Evolutionary conservation across 2,888 invertebrate species (phyloP).

Genomic region (Stramonita haemastoma): DNA sequence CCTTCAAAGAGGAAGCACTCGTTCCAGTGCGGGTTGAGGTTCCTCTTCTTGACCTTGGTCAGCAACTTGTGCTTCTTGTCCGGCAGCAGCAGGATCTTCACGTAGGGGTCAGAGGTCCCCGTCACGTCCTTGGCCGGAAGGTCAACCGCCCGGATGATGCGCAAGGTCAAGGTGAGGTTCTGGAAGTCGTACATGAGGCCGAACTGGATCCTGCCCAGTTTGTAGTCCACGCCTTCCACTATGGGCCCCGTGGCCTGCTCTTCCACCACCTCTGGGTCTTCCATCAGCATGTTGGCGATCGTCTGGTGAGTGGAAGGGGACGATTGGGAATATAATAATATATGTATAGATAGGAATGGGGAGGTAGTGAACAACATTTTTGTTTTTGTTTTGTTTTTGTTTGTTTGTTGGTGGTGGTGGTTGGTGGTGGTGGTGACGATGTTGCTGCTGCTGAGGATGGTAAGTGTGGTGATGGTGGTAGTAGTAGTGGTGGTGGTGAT

Average conservation of each 20-base stretch:
- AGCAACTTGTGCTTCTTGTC: slow-evolving; percentile 76
- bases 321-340: too few species aligned
- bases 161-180: slow-evolving; percentile 72
- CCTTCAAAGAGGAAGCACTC: slow-evolving; percentile 80
- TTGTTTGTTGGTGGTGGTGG: too few species aligned
- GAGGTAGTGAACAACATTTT: too few species aligned
- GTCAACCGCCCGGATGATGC: slow-evolving; percentile 72
- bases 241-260: slow-evolving; percentile 53
- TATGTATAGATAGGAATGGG: too few species aligned
- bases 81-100: slow-evolving; percentile 75
- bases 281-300: slow-evolving; percentile 71
- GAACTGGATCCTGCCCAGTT: slow-evolving; percentile 73
- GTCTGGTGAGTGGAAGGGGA: not conserved
- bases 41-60: slow-evolving; percentile 76
- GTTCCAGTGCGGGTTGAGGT: slow-evolving; percentile 77
- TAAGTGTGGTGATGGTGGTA: too few species aligned
- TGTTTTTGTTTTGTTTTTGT: too few species aligned
- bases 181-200: slow-evolving; percentile 74
- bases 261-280: slow-evolving; percentile 58
- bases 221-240: slow-evolving; percentile 69
- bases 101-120: slow-evolving; percentile 77
- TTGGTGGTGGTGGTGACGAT: too few species aligned
- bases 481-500: too few species aligned
- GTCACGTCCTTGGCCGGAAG: slow-evolving; percentile 77
- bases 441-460: too few species aligned